Base-by-base conservation (phyloP, 2,888 invertebrate species). In the Plutella xylostella region DNA sequence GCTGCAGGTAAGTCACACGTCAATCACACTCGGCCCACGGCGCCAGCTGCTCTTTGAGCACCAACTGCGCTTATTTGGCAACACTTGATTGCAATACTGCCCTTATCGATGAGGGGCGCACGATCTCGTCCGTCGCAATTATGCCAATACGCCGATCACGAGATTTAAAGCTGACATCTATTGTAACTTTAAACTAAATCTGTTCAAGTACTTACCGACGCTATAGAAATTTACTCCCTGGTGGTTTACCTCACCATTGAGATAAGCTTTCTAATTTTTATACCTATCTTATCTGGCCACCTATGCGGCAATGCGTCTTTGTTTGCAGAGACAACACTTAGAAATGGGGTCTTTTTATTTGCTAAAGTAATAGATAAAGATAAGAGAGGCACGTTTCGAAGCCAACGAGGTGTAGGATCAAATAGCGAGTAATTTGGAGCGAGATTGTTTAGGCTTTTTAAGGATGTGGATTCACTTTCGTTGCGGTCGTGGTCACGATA, bases 1-100 rank as follows among this genome's bases (percentile, higher is more conserved):
- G 38, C 53, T 61, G 51, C 59, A 58, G 82, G 83, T 84, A 71
- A 79, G 80, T 74, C 45, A 47, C 49, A 53, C 63, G 60, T 63
- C 67, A 65, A 64, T 67, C 62, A 61, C 46, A 30, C 22, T 4
- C 19, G 35, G 62, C 73, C 68, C 47, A 58, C 45, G 68, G 68
- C 69, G 51, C 33, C 51, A 49, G 51, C 55, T 61, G 65, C 63
- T 60, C 64, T 67, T 65, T 68, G 65, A 65, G 71, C 70, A 58
- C 64, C 69, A 55, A 62, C 57, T 68, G 17, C 37, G 48, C 64
- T 55, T 75, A 72, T 79, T 75, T 72, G 73, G 73, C 56, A 62
- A 65, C 57, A 52, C 52, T 55, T 59, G 68, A 72, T 71, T 67
- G 61, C 58, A 55, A 58, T 55, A 56, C 49, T 52, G 51, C 51